A percentile compares a stretch with the other conserved stretches of the same genome.
These are phyloP conservation scores for Potamarius usumacintae DNA, from an alignment of 2,113 vertebrate species.

Conservation along the genomic window DNA sequence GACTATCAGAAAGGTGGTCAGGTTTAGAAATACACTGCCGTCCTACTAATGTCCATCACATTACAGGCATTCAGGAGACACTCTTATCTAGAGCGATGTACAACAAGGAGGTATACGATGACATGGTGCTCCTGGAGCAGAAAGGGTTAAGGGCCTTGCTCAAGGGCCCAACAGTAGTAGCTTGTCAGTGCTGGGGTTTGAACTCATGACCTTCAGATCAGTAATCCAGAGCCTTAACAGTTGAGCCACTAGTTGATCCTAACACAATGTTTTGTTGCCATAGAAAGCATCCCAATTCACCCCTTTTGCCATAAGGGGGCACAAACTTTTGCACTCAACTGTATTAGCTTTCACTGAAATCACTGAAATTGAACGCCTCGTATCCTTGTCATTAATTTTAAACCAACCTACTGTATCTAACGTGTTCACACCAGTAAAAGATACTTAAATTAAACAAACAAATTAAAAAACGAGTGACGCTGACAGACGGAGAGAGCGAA, in stretches of 20 bases:
- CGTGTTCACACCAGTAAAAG: background rate
- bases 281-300: background rate
- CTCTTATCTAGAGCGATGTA: too few relatives aligned
- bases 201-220: too few relatives aligned
- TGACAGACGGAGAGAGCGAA: slow-evolving; percentile 19
- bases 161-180: too few relatives aligned
- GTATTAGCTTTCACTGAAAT: background rate
- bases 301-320: background rate
- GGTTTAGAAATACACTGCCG: too few relatives aligned
- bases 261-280: background rate
- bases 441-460: background rate
- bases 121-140: too few relatives aligned
- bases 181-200: too few relatives aligned
- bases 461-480: slow-evolving; percentile 40
- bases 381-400: background rate
- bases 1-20: too few relatives aligned
- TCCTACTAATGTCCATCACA: background rate
- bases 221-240: too few relatives aligned
- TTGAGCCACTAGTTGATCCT: background rate
- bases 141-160: too few relatives aligned
- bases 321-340: background rate
- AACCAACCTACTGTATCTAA: background rate
- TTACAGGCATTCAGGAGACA: background rate
- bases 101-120: too few relatives aligned
- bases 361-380: background rate